A percentile compares a stretch with the other conserved stretches of the same genome.
These are phyloP conservation scores for Dilophus febrilis DNA, from an alignment of 2,888 invertebrate genomes.

Conservation along the genomic window DNA sequence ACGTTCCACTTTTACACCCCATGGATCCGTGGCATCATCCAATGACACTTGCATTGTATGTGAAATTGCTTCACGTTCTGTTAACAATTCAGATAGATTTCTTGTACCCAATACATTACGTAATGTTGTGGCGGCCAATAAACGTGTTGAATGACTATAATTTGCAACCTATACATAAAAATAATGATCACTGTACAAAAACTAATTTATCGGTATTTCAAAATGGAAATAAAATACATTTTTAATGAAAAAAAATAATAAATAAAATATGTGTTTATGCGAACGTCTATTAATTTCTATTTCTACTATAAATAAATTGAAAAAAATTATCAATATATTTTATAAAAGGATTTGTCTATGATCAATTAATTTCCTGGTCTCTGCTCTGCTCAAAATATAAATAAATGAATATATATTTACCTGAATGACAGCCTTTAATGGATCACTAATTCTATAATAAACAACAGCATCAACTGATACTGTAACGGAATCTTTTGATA, in stretches of 20 bases:
- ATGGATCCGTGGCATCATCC: slow-evolving; percentile 66
- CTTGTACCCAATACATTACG: slow-evolving; percentile 85
- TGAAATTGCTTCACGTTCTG: slow-evolving; percentile 82
- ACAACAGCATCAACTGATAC: slow-evolving; percentile 86
- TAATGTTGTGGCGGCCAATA: slow-evolving; percentile 68
- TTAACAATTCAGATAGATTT: slow-evolving; percentile 77
- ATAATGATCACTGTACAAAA: too few relatives aligned
- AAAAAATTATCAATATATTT: too few relatives aligned
- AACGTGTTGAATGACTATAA: slow-evolving; percentile 66
- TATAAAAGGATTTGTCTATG: too few relatives aligned
- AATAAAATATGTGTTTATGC: background rate
- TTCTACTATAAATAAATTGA: too few relatives aligned
- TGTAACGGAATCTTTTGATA: slow-evolving; percentile 88
- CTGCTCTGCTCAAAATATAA: too few relatives aligned
- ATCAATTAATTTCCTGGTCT: too few relatives aligned
- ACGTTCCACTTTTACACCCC: slow-evolving; percentile 87
- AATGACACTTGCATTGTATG: slow-evolving; percentile 73
- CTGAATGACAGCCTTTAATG: slow-evolving; percentile 52
- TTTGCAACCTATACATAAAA: slow-evolving; percentile 47
- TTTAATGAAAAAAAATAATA: background rate
- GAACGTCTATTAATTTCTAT: background rate
- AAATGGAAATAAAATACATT: slow-evolving; percentile 10
- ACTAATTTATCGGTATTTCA: too few relatives aligned
- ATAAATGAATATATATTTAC: background rate
- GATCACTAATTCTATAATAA: slow-evolving; percentile 66